Evolutionary conservation across 2,113 vertebrate genomes (phyloP), one percentile per base, ranked within the genome.

Genomic region (Rhadina sibilatrix): DNA sequence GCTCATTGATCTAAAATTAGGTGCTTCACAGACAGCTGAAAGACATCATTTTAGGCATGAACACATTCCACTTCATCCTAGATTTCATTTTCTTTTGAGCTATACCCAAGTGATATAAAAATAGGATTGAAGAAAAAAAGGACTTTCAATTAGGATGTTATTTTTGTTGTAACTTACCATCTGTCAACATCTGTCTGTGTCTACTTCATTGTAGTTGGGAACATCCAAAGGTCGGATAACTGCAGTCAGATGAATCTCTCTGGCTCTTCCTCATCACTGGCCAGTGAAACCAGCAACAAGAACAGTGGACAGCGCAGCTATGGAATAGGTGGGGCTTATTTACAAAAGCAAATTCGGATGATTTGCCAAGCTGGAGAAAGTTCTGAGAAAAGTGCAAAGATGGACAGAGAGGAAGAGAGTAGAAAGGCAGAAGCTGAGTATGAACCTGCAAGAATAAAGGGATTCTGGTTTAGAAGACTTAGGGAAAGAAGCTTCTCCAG

Each of bases 241-340:
- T 98, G 98, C 97, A 97, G 97, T 96, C 98, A 98, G 60, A 97
- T 98, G 97, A 99, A 98, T 88, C 97, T 99, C 89, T 99, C 99
- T 46, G 98, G 98, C 87, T 98, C 98, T 8, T 98, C 98, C 33
- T 99, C 98, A 3, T 98, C 99, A 6, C 98, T 99, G 69, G 98
- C 99, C 95, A 98, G 98, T 71, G 99, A 99, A 93, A 93, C 98
- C 97, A 98, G 98, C 98, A 98, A 98, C 94, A 99, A 98, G 97
- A 98, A 97, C 92, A 98, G 96, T 95, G 98, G 98, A 84, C 98
- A 98, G 42, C 98, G 98, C 94, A 98, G 98, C 98, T 99, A 98
- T 16, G 98, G 99, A 98, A 99, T 99, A 99, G 99, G 99, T 99
- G 99, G 99, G 99, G 97, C 97, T 95, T 98, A 98, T 68, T 99